Conservation (phyloP, 2,797 vertebrate genomes). For the Xenentodon cancila region DNA sequence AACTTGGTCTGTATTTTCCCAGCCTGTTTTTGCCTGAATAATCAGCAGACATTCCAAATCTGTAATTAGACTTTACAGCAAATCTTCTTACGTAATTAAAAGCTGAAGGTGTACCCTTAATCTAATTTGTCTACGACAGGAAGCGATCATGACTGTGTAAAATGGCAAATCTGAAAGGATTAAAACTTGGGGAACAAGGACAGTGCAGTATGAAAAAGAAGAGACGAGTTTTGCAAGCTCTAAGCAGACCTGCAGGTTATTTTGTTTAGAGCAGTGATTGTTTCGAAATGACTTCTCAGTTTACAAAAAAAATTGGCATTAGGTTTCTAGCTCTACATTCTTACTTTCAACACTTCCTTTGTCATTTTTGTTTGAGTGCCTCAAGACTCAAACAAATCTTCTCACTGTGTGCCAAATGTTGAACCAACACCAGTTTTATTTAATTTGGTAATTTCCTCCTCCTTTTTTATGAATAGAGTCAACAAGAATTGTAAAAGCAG, state of each 20-base stretch:
- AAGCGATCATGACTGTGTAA: slow-evolving; percentile 24
- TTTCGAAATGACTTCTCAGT: slow-evolving; percentile 34
- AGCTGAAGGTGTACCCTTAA: slow-evolving; percentile 35
- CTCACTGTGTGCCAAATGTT: slow-evolving; percentile 8
- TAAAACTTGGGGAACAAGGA: neutral
- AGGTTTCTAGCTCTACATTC: slow-evolving; percentile 25
- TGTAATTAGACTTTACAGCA: slow-evolving; percentile 52
- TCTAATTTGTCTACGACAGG: slow-evolving; percentile 19
- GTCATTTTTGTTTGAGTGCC: slow-evolving; percentile 14
- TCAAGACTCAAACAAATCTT: slow-evolving; percentile 17
- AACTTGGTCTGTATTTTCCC: neutral
- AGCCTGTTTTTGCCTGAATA: slow-evolving; percentile 44
- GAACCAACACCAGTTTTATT: slow-evolving; percentile 7
- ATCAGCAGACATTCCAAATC: slow-evolving; percentile 55
- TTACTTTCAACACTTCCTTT: slow-evolving; percentile 1
- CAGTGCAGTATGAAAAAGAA: neutral
- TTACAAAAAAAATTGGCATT: slow-evolving; percentile 20
- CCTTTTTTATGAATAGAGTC: slow-evolving; percentile 45
- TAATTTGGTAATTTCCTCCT: slow-evolving; percentile 29
- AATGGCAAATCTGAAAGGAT: slow-evolving; percentile 4
- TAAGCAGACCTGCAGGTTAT: slow-evolving; percentile 6
- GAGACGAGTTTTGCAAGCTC: slow-evolving; percentile 8
- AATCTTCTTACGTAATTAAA: slow-evolving; percentile 68
- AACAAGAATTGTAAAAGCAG: slow-evolving; percentile 34
- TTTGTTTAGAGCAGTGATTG: slow-evolving; percentile 21